phyloP scores from a whole-genome alignment of 1,140 invertebrate genomes.

The Calycopis cecrops region DNA sequence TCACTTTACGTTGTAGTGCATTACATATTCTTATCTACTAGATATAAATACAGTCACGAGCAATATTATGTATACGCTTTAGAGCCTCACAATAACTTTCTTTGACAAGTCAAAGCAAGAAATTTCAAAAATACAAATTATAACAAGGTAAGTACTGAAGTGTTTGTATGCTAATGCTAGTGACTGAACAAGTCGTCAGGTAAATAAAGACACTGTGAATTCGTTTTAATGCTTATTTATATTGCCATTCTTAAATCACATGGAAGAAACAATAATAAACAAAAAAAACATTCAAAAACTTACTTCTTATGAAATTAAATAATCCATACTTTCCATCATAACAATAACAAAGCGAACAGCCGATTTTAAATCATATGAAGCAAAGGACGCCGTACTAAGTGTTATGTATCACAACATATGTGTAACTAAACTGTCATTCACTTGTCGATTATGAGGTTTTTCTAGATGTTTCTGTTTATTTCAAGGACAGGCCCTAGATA shows the following conservation, averaged over 20 bases:
- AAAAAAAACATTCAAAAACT: conserved; percentile 51
- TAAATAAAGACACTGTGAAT: conserved; percentile 32
- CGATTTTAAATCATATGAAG: conserved; percentile 28
- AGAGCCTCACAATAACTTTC: no score
- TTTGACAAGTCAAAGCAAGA: no score
- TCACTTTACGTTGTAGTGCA: no score
- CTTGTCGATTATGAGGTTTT: not conserved
- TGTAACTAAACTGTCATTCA: not conserved
- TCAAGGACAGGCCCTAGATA: no score
- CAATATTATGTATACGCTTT: no score
- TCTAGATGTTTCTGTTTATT: no score
- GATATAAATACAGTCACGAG: no score
- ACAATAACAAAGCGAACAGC: conserved; percentile 66
- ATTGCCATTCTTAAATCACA: conserved; percentile 67
- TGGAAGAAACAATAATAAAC: conserved; percentile 64
- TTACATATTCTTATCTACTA: no score
- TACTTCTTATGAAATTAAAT: conserved; percentile 61
- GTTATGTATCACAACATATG: not conserved
- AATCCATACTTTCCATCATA: conserved; percentile 45
- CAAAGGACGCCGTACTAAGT: conserved; percentile 5
- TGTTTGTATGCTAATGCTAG: no score
- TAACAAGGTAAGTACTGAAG: no score
- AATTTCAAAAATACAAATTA: no score
- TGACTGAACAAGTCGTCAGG: not conserved
- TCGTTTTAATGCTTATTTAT: conserved; percentile 60